Conservation (phyloP, 2,888 invertebrate species). For the Noctua janthe region DNA sequence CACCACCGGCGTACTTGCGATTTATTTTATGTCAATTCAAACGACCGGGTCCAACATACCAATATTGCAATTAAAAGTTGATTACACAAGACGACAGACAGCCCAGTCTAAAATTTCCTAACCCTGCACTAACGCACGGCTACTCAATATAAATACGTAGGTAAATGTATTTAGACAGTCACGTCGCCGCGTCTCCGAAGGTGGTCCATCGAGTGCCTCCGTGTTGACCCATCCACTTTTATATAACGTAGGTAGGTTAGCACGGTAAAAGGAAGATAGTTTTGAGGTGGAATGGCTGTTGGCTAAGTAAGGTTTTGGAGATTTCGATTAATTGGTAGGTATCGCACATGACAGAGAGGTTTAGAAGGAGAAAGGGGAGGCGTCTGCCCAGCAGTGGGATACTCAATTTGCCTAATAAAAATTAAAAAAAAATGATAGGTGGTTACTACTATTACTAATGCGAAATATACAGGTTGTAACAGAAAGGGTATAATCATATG, state of each 20-base stretch:
- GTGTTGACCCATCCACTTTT: slow-evolving; percentile 66
- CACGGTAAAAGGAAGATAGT: background rate
- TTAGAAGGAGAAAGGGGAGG: no score
- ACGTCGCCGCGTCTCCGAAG: slow-evolving; percentile 56
- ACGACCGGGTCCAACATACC: no score
- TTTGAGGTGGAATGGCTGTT: background rate
- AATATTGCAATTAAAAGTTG: no score
- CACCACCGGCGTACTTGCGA: no score
- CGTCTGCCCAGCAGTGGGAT: no score
- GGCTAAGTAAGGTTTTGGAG: background rate
- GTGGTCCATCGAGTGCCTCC: slow-evolving; percentile 63
- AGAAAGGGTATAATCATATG: no score
- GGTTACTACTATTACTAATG: no score
- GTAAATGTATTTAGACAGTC: slow-evolving; percentile 77
- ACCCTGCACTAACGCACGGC: slow-evolving; percentile 65
- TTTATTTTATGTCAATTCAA: no score
- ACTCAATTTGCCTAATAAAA: no score
- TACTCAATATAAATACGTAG: slow-evolving; percentile 74
- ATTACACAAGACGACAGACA: background rate
- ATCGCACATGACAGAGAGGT: no score
- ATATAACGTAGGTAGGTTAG: slow-evolving; percentile 20
- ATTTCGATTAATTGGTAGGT: background rate
- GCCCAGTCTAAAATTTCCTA: slow-evolving; percentile 52
- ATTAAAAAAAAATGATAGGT: no score
- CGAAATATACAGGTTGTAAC: no score